Evolutionary conservation across 2,888 invertebrate genomes (phyloP), one percentile per base, ranked within the genome.

Genomic region (Acholoe squamosa): DNA sequence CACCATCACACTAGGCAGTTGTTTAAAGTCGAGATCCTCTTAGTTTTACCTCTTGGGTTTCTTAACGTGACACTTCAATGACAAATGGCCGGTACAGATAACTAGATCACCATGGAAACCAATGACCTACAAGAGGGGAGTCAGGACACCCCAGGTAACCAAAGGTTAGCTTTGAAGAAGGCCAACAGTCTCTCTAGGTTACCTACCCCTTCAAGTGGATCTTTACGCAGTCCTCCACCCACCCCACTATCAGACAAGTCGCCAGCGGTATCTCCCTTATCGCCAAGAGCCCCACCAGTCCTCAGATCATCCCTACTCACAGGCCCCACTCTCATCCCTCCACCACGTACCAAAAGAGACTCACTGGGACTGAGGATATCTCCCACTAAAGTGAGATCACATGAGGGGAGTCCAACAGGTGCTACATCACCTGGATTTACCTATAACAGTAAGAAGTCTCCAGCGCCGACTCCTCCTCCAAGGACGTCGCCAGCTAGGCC

Each of bases 91-190:
- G 84, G 84, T 43, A 84, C 25, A 51, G 34, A 51, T 34, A 84
- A 34, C 43, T 25, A 84, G 14, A 25, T 84, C 84, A 84, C 51
- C 51, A 84, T 84, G 84, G 84, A 84, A 51, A 84, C 43, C 43
- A 84, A 84, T 84, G 84, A 84, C 84, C 84, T 84, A 34, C 43
- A 51, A 84, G 51, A 22, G 14, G 43, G 28, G n/a, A 84, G 51
- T 84, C 84, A 28, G 84, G 84, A 43, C 22, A 28, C 77, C 25
- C 28, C 43, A 84, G 84, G 84, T 84, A 84, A 84, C 84, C 33
- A 84, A 7, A 33, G 43, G 19, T 5, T 84, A 22, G 19, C 84
- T 12, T 43, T 84, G 34, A 31, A 43, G 28, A 33, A 84, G 84
- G 43, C 84, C 84, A 84, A 43, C 19, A 84, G 84, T 51, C 84